These are phyloP conservation scores for Drosophila bifasciata DNA, from an alignment of 1,140 invertebrate species.

Conservation along the genomic window DNA sequence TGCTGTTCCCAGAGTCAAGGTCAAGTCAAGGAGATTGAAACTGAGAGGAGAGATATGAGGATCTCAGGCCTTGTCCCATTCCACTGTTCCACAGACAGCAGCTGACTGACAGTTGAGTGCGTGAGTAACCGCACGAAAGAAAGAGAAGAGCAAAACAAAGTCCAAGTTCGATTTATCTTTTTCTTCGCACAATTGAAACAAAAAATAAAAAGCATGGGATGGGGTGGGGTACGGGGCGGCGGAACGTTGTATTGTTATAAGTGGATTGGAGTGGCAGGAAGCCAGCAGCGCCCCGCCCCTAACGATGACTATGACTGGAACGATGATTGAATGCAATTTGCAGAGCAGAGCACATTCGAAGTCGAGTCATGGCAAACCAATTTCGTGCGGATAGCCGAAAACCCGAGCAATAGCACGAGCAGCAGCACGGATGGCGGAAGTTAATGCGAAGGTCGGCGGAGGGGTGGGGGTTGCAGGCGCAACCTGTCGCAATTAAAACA, in stretches of 20 bases:
- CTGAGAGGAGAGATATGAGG: too few species aligned
- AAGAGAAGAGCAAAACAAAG: constrained; percentile 4
- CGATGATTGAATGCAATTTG: constrained; percentile 36
- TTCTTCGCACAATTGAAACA: constrained; percentile 24
- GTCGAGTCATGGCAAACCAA: constrained; percentile 45
- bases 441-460: constrained; percentile 27
- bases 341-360: too few species aligned
- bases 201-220: constrained; percentile 9
- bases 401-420: constrained; percentile 1
- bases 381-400: constrained; percentile 31
- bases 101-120: neutral
- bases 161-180: constrained; percentile 20
- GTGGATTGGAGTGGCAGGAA: too few species aligned
- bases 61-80: too few species aligned
- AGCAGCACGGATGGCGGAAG: constrained; percentile 17
- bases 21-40: neutral
- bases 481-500: constrained; percentile 37
- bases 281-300: too few species aligned
- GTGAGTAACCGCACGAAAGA: too few species aligned
- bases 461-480: constrained; percentile 21
- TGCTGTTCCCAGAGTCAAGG: constrained; percentile 24
- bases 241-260: too few species aligned
- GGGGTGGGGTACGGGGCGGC: too few species aligned
- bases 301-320: constrained; percentile 34
- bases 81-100: too few species aligned